Conservation (phyloP, 2,888 invertebrate genomes). For the Caenorhabditis sp. region DNA sequence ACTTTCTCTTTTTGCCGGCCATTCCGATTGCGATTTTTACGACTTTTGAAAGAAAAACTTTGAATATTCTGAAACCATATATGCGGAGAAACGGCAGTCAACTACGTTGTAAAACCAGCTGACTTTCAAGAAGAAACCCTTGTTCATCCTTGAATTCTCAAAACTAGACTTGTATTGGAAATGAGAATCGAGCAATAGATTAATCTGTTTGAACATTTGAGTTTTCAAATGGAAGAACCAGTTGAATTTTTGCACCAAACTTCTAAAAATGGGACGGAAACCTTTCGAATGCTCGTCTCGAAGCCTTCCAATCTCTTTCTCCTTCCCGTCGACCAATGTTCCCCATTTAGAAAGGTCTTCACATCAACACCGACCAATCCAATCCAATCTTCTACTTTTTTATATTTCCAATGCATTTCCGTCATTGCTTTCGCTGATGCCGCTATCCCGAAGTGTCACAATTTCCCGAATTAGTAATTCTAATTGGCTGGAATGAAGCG, state of each 20-base stretch:
- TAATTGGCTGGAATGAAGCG: conserved; percentile 19
- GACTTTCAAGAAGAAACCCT: too few species aligned
- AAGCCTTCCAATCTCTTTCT: neutral
- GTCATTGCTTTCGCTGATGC: too few species aligned
- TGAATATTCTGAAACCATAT: too few species aligned
- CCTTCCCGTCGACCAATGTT: conserved; percentile 1
- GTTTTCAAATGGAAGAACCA: too few species aligned
- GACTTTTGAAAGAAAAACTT: too few species aligned
- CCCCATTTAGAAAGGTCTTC: neutral
- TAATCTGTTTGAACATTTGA: neutral
- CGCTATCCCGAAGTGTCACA: conserved; percentile 27
- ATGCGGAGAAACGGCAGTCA: too few species aligned
- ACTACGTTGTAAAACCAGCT: too few species aligned
- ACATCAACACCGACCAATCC: neutral
- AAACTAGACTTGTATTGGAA: too few species aligned
- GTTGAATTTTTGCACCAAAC: neutral
- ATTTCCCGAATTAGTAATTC: conserved; percentile 51
- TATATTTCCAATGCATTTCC: neutral
- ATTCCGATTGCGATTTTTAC: neutral
- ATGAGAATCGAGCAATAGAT: neutral
- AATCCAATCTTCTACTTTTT: conserved; percentile 17
- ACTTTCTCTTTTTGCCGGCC: neutral
- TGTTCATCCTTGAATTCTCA: too few species aligned
- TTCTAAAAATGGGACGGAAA: neutral
- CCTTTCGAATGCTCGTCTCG: neutral